Base-by-base conservation (phyloP, 2,888 invertebrate species). In the Isotomurus palustris region DNA sequence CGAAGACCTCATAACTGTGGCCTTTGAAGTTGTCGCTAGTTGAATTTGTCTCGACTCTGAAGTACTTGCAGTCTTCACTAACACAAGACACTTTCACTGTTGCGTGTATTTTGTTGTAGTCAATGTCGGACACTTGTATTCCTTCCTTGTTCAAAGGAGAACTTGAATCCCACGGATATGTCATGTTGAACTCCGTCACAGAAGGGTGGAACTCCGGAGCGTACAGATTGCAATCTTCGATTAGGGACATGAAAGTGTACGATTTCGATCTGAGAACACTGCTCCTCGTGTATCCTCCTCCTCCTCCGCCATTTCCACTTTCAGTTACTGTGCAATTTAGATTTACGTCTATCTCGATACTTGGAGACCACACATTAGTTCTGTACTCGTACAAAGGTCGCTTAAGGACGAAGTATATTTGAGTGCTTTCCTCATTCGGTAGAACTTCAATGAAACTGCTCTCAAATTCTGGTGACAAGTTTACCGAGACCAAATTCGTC, bases 151-250 rank as follows among this genome's bases (percentile, higher is more conserved):
- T 21, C 10, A 28, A 12, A 6, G 10, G 8, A 27, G 25, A 12
- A 3, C 27, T 24, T 19, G 4, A 17, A 4, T 38, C 22, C 40
- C 40, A 38, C 2, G 50, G 50, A 12, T 38, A 22, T 4, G 50
- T 35, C 6, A 50, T 12, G 22, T 50, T 50, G 27, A 50, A 25
- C 3, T 36, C 25, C 27, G 41, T 48, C 10, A 47, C 17, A 12
- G 14, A 10, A 17, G 17, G 22, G 12, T 10, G 22, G 25, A 60
- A 60, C 12, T 50, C 8, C 3, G 66, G 66, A 17, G 19, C 5
- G 21, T 59, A 47, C 2, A 57, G 27, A 47, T 66, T 66, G 6
- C 53, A 60, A 41, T 66, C 66, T 19, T 47, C n/a, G n/a, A 66
- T 61, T 2, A 53, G 35, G 2, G 59, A 10, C 43, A 66, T 21